Conservation (phyloP, 2,113 vertebrate species). For the Rhinopithecus roxellana region DNA sequence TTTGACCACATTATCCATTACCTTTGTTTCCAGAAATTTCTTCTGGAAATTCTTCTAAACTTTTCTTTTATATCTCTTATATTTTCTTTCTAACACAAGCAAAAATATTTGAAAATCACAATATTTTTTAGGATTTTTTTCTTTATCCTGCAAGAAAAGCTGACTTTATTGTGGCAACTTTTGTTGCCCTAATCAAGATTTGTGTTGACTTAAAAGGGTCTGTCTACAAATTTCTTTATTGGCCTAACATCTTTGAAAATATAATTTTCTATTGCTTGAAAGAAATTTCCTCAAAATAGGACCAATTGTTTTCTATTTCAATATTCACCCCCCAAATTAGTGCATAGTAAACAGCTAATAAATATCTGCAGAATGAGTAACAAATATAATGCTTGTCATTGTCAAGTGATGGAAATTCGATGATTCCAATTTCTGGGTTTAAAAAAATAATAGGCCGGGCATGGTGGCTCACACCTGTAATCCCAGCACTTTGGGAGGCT, state of each 20-base stretch:
- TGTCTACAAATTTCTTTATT: not conserved
- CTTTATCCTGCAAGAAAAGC: not conserved
- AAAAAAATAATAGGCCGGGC: not conserved
- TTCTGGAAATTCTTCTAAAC: not conserved
- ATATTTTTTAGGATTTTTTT: not conserved
- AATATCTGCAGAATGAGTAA: not conserved
- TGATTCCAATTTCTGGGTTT: not conserved
- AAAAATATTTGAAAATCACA: not conserved
- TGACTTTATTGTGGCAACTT: no score
- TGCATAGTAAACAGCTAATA: not conserved
- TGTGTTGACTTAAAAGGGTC: not conserved
- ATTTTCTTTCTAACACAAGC: not conserved
- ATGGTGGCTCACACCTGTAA: no score
- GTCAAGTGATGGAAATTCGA: not conserved
- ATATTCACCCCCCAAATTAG: not conserved
- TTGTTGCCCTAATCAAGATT: not conserved
- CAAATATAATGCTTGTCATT: not conserved
- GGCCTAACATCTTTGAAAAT: not conserved
- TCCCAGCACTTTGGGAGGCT: no score
- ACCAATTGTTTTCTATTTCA: not conserved
- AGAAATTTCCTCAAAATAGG: not conserved
- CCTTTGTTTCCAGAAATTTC: not conserved
- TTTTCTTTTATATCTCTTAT: not conserved
- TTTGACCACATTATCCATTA: slow-evolving; percentile 13
- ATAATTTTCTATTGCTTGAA: not conserved